Conservation (phyloP, 2,113 vertebrate genomes). For the Neotoma lepida region DNA sequence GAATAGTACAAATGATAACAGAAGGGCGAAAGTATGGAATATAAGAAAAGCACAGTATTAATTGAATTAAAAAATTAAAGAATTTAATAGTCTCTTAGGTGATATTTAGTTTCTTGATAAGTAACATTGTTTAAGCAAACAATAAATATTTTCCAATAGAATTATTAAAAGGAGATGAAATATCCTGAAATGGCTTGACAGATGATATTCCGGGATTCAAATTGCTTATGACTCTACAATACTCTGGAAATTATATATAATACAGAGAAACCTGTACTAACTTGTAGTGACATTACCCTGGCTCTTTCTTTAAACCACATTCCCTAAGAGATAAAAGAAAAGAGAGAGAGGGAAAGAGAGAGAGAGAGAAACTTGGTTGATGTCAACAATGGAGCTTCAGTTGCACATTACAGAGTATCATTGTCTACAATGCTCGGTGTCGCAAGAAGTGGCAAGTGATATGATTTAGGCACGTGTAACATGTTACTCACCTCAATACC, state of each 20-base stretch:
- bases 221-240: background rate
- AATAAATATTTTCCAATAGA: constrained; percentile 2
- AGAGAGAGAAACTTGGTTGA: background rate
- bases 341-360: background rate
- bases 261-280: background rate
- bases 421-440: background rate
- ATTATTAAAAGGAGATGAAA: constrained; percentile 5
- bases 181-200: background rate
- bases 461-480: background rate
- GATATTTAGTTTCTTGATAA: background rate
- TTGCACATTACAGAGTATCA: background rate
- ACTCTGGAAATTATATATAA: background rate
- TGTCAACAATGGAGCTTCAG: background rate
- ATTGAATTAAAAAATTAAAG: background rate
- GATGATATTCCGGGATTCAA: background rate
- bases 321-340: background rate
- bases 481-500: constrained; percentile 33
- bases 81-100: background rate
- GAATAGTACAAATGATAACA: background rate
- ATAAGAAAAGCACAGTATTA: background rate
- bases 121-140: background rate
- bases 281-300: background rate
- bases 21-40: background rate
- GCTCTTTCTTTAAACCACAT: background rate
- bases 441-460: background rate